Evolutionary conservation across 2,888 invertebrate species (phyloP).

Genomic region (Sussaba pulchella): DNA sequence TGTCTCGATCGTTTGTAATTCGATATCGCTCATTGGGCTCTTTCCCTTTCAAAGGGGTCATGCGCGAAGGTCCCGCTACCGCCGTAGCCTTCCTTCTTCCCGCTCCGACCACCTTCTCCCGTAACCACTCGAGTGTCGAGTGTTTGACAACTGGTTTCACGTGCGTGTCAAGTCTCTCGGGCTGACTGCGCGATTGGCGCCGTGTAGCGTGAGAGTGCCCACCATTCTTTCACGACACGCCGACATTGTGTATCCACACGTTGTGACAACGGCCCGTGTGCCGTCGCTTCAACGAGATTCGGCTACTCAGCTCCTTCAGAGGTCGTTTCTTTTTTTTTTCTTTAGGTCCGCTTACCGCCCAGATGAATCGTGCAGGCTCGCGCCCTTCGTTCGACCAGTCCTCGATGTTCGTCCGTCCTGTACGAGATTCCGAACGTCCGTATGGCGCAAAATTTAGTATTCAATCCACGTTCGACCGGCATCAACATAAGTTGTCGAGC

Average conservation of each 20-base stretch:
- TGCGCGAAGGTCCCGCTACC: conserved; percentile 64
- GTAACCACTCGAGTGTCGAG: conserved; percentile 72
- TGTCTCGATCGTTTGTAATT: conserved; percentile 35
- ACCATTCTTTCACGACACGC: conserved; percentile 61
- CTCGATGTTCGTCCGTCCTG: neutral
- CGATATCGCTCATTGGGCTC: conserved; percentile 31
- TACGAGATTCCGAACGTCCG: neutral
- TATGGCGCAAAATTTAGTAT: conserved; percentile 15
- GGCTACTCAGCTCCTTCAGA: conserved; percentile 20
- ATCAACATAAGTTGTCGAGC: conserved; percentile 43
- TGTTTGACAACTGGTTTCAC: conserved; percentile 75
- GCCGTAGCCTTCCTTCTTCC: conserved; percentile 30
- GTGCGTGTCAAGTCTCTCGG: conserved; percentile 66
- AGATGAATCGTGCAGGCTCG: conserved; percentile 69
- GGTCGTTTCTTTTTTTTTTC: conserved; percentile 16
- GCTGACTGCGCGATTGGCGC: conserved; percentile 53
- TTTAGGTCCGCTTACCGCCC: conserved; percentile 54
- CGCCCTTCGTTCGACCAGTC: conserved; percentile 66
- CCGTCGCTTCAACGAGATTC: conserved; percentile 65
- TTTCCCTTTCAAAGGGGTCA: conserved; percentile 16
- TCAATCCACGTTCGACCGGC: conserved; percentile 23
- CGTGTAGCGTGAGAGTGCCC: conserved; percentile 59
- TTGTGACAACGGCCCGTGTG: conserved; percentile 58
- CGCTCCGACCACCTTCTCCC: conserved; percentile 52
- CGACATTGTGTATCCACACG: conserved; percentile 22